phyloP scores from a whole-genome alignment of 2,113 vertebrate species.

The Empidonax traillii region DNA sequence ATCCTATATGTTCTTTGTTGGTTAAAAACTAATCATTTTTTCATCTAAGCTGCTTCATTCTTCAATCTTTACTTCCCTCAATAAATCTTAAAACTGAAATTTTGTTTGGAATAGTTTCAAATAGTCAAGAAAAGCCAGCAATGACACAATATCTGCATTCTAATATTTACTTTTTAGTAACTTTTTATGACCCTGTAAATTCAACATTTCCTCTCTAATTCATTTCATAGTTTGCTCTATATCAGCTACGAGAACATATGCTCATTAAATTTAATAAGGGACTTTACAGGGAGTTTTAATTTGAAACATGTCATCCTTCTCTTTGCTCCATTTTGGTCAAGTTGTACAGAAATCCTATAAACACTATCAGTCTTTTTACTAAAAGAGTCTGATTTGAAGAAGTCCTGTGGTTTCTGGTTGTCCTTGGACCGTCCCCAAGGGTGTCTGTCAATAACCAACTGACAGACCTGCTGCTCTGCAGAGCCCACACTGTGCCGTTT shows the following conservation, averaged over 20 bases:
- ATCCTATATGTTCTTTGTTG: neutral
- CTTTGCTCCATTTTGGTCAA: neutral
- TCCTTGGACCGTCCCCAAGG: neutral
- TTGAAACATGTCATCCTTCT: neutral
- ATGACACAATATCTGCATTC: neutral
- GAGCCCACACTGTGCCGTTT: neutral
- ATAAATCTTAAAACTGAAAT: neutral
- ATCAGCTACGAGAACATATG: neutral
- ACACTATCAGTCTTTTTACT: neutral
- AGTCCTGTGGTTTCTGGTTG: neutral
- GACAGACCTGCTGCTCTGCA: neutral
- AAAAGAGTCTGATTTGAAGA: neutral
- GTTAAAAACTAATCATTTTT: neutral
- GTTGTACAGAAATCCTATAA: neutral
- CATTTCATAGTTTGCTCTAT: constrained; percentile 4
- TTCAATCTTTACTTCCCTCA: neutral
- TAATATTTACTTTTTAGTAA: constrained; percentile 4
- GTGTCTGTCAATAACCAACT: neutral
- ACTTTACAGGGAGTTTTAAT: constrained; percentile 34
- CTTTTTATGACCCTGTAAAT: neutral
- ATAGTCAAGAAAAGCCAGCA: neutral
- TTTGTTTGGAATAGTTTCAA: neutral
- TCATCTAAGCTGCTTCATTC: neutral
- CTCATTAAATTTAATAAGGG: constrained; percentile 59
- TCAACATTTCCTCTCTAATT: constrained; percentile 15